Percentiles rank a stretch among this genome's conserved stretches.
Evolutionary conservation across 2,113 vertebrate species (phyloP).

Genomic region (Perca fluviatilis): DNA sequence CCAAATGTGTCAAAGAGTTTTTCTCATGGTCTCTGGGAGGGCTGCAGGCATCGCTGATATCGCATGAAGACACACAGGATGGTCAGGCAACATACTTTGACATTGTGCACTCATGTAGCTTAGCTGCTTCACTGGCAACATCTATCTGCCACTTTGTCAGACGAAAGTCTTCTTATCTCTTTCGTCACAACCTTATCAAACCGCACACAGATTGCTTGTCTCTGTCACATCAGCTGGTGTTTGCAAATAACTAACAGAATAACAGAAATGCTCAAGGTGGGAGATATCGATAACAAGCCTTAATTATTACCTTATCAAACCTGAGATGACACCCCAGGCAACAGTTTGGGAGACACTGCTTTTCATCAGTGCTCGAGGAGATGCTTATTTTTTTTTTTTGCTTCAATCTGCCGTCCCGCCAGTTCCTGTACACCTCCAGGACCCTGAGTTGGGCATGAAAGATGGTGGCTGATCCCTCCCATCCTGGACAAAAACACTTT

Average conservation of each 20-base stretch:
- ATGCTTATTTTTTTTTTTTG: not conserved
- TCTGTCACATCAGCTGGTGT: slow-evolving; percentile 22
- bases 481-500: too few species aligned
- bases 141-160: slow-evolving; percentile 1
- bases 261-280: slow-evolving; percentile 30
- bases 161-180: slow-evolving; percentile 19
- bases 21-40: slow-evolving; percentile 23
- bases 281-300: slow-evolving; percentile 38
- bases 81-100: slow-evolving; percentile 7
- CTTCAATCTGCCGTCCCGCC: too few species aligned
- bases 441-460: too few species aligned
- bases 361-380: slow-evolving; percentile 41
- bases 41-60: slow-evolving; percentile 11
- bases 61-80: slow-evolving; percentile 5
- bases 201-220: slow-evolving; percentile 15
- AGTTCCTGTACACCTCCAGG: too few species aligned
- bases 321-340: slow-evolving; percentile 37
- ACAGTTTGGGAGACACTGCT: slow-evolving; percentile 47
- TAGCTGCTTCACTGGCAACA: slow-evolving; percentile 3
- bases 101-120: not conserved
- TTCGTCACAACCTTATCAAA: slow-evolving; percentile 16
- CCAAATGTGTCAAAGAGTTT: slow-evolving; percentile 58
- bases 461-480: too few species aligned
- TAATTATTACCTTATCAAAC: slow-evolving; percentile 74
- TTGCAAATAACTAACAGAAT: slow-evolving; percentile 29